A percentile compares a stretch with the other conserved stretches of the same genome.
Evolutionary conservation across 2,888 invertebrate genomes (phyloP).

Genomic region (Rhingia campestris): DNA sequence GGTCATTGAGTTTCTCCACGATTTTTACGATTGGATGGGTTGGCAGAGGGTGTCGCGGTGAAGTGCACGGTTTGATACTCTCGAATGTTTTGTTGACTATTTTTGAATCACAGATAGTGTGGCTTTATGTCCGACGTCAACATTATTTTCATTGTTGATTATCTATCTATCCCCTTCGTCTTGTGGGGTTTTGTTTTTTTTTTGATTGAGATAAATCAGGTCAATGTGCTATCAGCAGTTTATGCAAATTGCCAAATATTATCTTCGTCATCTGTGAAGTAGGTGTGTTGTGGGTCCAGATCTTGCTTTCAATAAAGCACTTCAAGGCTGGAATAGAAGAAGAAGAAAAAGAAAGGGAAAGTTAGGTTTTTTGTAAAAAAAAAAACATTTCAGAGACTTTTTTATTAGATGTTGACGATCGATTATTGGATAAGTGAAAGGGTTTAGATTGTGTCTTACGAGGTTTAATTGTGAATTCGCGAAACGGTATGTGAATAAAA

Average conservation of each 20-base stretch:
- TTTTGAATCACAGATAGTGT: slow-evolving; percentile 54
- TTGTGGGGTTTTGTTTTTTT: not conserved
- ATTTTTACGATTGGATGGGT: slow-evolving; percentile 3
- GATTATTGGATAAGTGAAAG: slow-evolving; percentile 39
- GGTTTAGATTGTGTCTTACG: not conserved
- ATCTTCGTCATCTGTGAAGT: slow-evolving; percentile 37
- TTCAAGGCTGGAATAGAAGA: slow-evolving; percentile 52
- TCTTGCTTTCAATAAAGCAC: slow-evolving; percentile 37
- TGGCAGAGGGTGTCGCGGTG: slow-evolving; percentile 33
- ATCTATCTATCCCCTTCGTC: not conserved
- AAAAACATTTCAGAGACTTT: not conserved
- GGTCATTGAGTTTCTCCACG: slow-evolving; percentile 61
- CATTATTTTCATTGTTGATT: slow-evolving; percentile 29
- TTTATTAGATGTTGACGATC: not conserved
- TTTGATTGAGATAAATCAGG: slow-evolving; percentile 17
- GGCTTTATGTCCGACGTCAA: slow-evolving; percentile 42
- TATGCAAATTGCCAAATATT: slow-evolving; percentile 52
- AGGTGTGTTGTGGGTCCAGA: slow-evolving; percentile 22
- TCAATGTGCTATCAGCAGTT: slow-evolving; percentile 57
- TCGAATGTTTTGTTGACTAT: slow-evolving; percentile 10
- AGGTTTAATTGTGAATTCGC: not conserved
- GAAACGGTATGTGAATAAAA: not conserved
- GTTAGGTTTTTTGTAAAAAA: slow-evolving; percentile 36
- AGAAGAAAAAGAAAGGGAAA: slow-evolving; percentile 61
- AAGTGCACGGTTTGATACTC: slow-evolving; percentile 30